Evolutionary conservation across 2,797 vertebrate genomes (phyloP).

Genomic region (Anableps anableps): DNA sequence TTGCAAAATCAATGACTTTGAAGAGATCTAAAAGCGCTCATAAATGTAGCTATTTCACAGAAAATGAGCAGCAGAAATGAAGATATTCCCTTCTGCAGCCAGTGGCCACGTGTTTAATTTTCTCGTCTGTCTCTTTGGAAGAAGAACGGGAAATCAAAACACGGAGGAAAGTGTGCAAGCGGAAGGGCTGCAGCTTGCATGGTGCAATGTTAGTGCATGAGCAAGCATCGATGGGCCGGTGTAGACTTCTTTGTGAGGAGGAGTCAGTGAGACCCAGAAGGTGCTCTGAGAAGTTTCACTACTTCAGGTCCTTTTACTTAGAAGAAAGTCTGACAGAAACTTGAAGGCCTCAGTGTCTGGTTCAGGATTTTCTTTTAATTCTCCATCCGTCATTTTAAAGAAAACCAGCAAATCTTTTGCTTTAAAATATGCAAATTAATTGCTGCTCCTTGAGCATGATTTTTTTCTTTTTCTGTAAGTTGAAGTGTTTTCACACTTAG

Average conservation of each 20-base stretch:
- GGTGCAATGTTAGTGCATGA: constrained; percentile 8
- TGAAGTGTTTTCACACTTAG: constrained; percentile 42
- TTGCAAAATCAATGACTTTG: constrained; percentile 59
- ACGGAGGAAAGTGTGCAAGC: constrained; percentile 30
- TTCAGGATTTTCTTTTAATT: neutral
- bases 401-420: neutral
- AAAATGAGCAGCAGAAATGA: constrained; percentile 52
- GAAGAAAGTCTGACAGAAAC: constrained; percentile 9
- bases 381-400: neutral
- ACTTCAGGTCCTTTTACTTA: neutral
- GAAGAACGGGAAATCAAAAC: constrained; percentile 12
- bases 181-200: constrained; percentile 23
- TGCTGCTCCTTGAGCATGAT: neutral
- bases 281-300: constrained; percentile 26
- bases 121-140: constrained; percentile 15
- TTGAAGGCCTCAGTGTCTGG: neutral
- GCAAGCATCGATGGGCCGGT: constrained; percentile 5
- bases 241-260: constrained; percentile 22
- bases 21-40: constrained; percentile 59
- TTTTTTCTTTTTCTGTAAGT: constrained; percentile 5
- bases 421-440: neutral
- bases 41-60: constrained; percentile 49
- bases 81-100: constrained; percentile 56
- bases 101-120: constrained; percentile 42
- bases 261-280: constrained; percentile 28